phyloP scores from a whole-genome alignment of 1,140 invertebrate genomes.

The Anastatus disparis region DNA sequence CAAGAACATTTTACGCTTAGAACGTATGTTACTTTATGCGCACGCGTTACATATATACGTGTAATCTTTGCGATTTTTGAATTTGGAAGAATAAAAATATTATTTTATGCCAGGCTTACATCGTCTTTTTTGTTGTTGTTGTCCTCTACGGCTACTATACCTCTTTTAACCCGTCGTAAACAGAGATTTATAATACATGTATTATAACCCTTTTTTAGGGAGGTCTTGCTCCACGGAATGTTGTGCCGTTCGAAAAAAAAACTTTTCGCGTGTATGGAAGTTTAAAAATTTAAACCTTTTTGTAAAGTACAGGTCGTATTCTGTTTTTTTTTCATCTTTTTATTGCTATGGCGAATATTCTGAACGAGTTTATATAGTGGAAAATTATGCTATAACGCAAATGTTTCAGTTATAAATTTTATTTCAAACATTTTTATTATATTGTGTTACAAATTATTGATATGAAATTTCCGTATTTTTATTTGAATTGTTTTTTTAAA shows the following conservation, averaged over 20 bases:
- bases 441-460: no score
- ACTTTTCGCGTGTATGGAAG: neutral
- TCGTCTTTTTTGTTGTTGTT: neutral
- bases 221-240: neutral
- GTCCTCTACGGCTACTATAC: neutral
- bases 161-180: constrained; percentile 3
- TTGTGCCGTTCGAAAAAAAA: neutral
- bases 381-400: no score
- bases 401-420: no score
- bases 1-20: neutral
- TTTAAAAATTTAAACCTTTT: constrained; percentile 12
- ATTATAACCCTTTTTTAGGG: neutral
- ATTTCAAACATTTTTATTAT: no score
- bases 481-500: no score
- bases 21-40: neutral
- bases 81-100: neutral
- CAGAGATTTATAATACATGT: constrained; percentile 8
- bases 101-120: neutral
- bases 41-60: neutral
- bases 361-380: neutral
- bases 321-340: no score
- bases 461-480: no score
- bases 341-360: neutral
- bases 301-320: neutral
- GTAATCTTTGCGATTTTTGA: neutral